Evolutionary conservation across 2,888 invertebrate genomes (phyloP).

Genomic region (Drosophila siamana): DNA sequence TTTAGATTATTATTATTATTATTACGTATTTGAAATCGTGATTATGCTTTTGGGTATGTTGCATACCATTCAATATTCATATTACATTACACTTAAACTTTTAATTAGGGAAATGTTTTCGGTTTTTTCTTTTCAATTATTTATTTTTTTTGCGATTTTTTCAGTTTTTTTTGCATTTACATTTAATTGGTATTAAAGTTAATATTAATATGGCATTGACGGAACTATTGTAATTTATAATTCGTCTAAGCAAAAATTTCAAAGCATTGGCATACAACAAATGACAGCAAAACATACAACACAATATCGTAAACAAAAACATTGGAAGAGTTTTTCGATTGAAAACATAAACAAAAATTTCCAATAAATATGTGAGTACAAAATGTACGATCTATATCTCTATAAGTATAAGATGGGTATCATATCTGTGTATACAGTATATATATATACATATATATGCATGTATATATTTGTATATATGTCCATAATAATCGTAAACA

Average conservation of each 20-base stretch:
- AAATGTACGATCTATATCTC: slow-evolving; percentile 54
- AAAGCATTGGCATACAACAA: slow-evolving; percentile 76
- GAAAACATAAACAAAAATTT: slow-evolving; percentile 65
- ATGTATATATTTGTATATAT: slow-evolving; percentile 23
- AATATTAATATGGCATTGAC: slow-evolving; percentile 81
- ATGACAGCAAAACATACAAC: slow-evolving; percentile 65
- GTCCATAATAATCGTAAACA: slow-evolving; percentile 57
- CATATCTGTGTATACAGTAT: slow-evolving; percentile 40
- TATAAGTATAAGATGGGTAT: slow-evolving; percentile 42
- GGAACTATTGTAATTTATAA: slow-evolving; percentile 64
- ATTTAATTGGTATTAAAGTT: slow-evolving; percentile 47
- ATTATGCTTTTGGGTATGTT: slow-evolving; percentile 81
- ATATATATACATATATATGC: slow-evolving; percentile 20
- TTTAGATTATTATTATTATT: slow-evolving; percentile 43
- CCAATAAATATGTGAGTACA: slow-evolving; percentile 70
- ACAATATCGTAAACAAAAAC: slow-evolving; percentile 49
- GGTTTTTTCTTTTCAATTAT: slow-evolving; percentile 29
- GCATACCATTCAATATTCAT: slow-evolving; percentile 73
- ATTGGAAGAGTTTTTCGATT: slow-evolving; percentile 66
- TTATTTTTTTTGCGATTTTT: slow-evolving; percentile 34
- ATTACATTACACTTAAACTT: slow-evolving; percentile 61
- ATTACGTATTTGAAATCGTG: slow-evolving; percentile 82
- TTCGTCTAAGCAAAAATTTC: slow-evolving; percentile 60
- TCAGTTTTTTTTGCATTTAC: slow-evolving; percentile 26
- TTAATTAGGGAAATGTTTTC: slow-evolving; percentile 69